phyloP scores from a whole-genome alignment of 2,113 vertebrate species.

The Penelope pileata region DNA sequence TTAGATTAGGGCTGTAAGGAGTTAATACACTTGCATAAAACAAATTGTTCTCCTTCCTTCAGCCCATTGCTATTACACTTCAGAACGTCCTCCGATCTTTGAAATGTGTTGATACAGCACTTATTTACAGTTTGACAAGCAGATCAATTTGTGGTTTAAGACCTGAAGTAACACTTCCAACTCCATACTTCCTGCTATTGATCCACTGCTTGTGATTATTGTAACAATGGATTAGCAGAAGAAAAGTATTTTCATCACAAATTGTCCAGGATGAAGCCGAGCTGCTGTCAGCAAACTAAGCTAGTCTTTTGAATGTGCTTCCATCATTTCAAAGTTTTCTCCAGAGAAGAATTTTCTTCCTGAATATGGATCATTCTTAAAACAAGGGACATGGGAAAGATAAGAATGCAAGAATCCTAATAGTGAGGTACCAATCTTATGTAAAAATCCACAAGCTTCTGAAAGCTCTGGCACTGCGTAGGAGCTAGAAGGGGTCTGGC shows the following conservation, averaged over 20 bases:
- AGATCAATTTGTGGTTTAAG: slow-evolving; percentile 58
- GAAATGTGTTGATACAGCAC: slow-evolving; percentile 16
- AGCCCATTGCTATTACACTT: background rate
- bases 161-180: slow-evolving; percentile 20
- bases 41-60: background rate
- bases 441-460: background rate
- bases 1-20: background rate
- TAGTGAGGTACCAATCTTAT: background rate
- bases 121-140: slow-evolving; percentile 26
- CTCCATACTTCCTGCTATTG: slow-evolving; percentile 15
- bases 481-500: background rate
- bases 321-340: background rate
- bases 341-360: background rate
- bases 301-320: background rate
- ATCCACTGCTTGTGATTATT: slow-evolving; percentile 31
- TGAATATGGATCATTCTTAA: background rate
- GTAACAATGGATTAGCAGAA: slow-evolving; percentile 4
- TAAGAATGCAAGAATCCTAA: background rate
- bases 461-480: background rate
- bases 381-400: background rate
- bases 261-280: background rate
- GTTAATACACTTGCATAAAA: background rate
- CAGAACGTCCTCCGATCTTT: background rate
- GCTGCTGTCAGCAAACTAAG: background rate
- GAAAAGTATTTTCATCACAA: slow-evolving; percentile 23